Conservation (phyloP, 2,113 vertebrate species). For the Pandion haliaetus region DNA sequence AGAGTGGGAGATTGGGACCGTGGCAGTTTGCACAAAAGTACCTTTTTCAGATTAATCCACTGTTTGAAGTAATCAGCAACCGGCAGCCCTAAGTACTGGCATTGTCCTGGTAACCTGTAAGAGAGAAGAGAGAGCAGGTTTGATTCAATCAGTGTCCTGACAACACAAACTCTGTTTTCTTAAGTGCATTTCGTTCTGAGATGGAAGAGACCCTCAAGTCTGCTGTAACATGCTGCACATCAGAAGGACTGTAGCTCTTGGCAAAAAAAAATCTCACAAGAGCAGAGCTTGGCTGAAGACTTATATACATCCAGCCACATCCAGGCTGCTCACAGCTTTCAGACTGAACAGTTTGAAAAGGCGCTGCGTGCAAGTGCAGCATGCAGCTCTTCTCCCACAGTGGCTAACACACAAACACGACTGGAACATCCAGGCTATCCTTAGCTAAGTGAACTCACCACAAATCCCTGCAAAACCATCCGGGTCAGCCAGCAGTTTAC, state of each 20-base stretch:
- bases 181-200: conserved; percentile 20
- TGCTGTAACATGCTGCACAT: background rate
- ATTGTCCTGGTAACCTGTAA: conserved; percentile 84
- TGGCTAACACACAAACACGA: background rate
- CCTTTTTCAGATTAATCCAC: conserved; percentile 90
- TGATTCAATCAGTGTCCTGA: conserved; percentile 49
- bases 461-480: background rate
- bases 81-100: conserved; percentile 83
- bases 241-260: background rate
- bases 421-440: background rate
- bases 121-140: conserved; percentile 70
- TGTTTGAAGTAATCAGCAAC: conserved; percentile 88
- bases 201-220: conserved; percentile 21
- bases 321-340: background rate
- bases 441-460: background rate
- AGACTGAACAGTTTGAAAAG: background rate
- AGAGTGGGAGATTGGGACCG: background rate
- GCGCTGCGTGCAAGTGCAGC: background rate
- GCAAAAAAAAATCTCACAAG: background rate
- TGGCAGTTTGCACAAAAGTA: conserved; percentile 65
- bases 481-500: background rate
- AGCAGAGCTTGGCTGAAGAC: background rate
- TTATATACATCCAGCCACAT: background rate
- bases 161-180: conserved; percentile 56
- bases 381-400: background rate